Percentiles rank a stretch among this genome's conserved stretches.
phyloP scores from a whole-genome alignment of 37 sponge, comb jelly and placozoan genomes.

The Eunapius fragilis region DNA sequence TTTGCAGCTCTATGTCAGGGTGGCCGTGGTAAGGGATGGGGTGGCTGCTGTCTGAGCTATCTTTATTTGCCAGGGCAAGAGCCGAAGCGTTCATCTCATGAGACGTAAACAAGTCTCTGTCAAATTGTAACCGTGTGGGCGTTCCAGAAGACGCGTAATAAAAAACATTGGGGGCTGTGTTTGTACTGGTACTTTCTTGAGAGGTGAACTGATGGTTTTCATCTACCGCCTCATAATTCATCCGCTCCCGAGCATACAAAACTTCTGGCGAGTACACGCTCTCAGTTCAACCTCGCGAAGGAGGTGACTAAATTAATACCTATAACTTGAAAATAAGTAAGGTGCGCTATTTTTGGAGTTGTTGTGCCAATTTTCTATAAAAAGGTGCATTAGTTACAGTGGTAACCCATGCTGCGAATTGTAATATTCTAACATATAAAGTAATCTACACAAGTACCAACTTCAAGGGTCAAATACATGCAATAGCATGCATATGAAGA shows the following conservation, averaged over 20 bases:
- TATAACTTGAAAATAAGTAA: neutral
- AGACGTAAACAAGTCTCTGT: neutral
- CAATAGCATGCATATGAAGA: too few relatives aligned
- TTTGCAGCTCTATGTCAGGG: neutral
- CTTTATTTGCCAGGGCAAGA: neutral
- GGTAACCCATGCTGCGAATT: too few relatives aligned
- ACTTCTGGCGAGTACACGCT: neutral
- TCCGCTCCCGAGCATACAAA: neutral
- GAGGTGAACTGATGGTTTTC: neutral
- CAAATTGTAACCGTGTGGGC: neutral
- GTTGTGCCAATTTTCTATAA: neutral
- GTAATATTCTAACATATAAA: too few relatives aligned
- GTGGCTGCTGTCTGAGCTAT: neutral
- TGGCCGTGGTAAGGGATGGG: neutral
- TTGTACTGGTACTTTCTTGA: neutral
- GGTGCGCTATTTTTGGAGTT: neutral
- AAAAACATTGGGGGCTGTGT: neutral
- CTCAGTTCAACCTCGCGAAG: neutral
- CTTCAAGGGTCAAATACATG: too few relatives aligned
- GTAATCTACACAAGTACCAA: too few relatives aligned
- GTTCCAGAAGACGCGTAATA: too few relatives aligned
- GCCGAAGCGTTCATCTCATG: neutral
- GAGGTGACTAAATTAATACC: neutral
- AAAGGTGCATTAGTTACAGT: too few relatives aligned
- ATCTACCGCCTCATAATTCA: neutral